These are phyloP conservation scores for Dynastes tityus DNA, from an alignment of 2,888 invertebrate species.

Conservation along the genomic window DNA sequence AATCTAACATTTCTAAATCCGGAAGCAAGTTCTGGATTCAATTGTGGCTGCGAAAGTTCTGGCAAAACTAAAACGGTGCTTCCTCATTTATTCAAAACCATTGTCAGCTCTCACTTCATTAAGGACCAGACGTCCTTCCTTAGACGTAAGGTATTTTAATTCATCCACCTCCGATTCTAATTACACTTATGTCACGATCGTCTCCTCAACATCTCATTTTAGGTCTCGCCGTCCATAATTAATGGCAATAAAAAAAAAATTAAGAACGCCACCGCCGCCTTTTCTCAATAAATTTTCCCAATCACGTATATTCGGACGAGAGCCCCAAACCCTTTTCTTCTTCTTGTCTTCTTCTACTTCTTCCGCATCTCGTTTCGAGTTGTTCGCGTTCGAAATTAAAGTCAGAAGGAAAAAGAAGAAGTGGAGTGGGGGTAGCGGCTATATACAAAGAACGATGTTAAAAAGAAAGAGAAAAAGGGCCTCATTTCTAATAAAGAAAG, in stretches of 20 bases:
- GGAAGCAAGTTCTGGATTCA: no score
- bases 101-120: no score
- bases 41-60: no score
- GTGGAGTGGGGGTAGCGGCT: neutral
- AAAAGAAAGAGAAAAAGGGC: conserved; percentile 29
- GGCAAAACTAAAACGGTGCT: no score
- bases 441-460: conserved; percentile 7
- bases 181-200: conserved; percentile 49
- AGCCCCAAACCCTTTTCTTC: conserved; percentile 27
- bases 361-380: conserved; percentile 13
- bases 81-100: no score
- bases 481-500: conserved; percentile 45
- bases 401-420: conserved; percentile 6
- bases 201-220: conserved; percentile 6
- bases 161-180: conserved; percentile 43
- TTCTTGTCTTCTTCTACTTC: neutral
- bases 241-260: conserved; percentile 46
- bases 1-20: no score
- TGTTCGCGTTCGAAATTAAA: conserved; percentile 39
- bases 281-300: conserved; percentile 36
- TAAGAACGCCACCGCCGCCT: conserved; percentile 7
- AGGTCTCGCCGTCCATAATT: conserved; percentile 40
- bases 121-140: no score
- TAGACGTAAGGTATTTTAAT: conserved; percentile 40
- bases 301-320: conserved; percentile 41